phyloP scores from a whole-genome alignment of 2,797 vertebrate species.

The Catharus ustulatus region DNA sequence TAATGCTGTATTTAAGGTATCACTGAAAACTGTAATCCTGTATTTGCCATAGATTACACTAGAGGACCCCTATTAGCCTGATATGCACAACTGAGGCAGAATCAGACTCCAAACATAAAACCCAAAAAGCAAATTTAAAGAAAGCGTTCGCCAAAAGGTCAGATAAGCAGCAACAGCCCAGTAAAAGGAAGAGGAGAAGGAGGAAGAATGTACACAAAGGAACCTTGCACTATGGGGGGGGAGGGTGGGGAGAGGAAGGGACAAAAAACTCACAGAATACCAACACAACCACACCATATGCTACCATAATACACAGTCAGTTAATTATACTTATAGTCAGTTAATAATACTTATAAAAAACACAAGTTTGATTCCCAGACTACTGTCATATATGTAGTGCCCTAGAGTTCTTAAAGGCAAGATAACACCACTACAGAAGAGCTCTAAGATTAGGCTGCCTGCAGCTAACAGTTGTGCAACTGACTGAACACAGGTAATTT shows the following conservation, averaged over 20 bases:
- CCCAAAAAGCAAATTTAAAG: not conserved
- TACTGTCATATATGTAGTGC: not conserved
- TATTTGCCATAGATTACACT: not conserved
- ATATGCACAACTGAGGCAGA: not conserved
- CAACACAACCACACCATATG: not conserved
- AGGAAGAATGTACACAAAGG: not conserved
- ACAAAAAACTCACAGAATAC: not conserved
- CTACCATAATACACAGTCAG: not conserved
- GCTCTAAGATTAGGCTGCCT: not conserved
- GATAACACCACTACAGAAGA: not conserved
- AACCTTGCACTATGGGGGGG: fast-evolving
- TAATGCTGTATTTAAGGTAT: not conserved
- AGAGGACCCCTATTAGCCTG: not conserved
- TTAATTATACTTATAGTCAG: not conserved
- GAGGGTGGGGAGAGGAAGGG: no score
- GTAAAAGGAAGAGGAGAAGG: not conserved
- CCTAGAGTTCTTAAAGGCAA: not conserved
- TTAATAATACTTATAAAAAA: not conserved
- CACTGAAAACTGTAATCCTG: not conserved
- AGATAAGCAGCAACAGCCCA: not conserved
- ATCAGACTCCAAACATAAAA: not conserved
- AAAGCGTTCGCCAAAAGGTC: not conserved
- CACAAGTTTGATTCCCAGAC: not conserved
- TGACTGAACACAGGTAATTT: not conserved
- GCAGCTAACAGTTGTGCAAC: not conserved